Evolutionary conservation across 2,113 vertebrate species (phyloP).

Genomic region (Danionella cerebrum): DNA sequence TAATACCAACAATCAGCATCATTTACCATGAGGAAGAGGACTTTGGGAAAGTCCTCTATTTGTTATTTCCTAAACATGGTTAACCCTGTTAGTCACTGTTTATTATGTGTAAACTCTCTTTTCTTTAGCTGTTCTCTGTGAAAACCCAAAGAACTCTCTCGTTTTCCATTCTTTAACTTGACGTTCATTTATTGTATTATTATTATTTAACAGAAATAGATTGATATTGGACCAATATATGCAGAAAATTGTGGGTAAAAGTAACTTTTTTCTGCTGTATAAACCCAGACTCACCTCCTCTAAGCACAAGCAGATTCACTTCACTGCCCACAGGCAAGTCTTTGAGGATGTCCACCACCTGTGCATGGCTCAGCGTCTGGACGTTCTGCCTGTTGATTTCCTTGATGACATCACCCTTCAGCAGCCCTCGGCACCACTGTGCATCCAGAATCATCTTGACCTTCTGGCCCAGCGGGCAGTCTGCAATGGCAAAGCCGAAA

Average conservation of each 20-base stretch:
- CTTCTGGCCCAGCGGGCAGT: constrained; percentile 90
- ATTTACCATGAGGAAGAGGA: no score
- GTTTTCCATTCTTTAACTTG: no score
- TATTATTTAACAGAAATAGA: no score
- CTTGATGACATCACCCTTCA: constrained; percentile 94
- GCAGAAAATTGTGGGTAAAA: no score
- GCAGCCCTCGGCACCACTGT: constrained; percentile 92
- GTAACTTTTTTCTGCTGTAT: no score
- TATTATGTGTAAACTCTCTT: background rate
- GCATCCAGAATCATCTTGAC: constrained; percentile 98
- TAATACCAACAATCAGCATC: no score
- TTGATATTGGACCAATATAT: no score
- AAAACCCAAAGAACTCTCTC: no score
- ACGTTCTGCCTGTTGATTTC: constrained; percentile 94
- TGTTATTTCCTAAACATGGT: no score
- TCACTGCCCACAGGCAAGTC: constrained; percentile 89
- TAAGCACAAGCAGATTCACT: constrained; percentile 82
- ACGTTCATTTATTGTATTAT: no score
- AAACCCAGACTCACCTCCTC: constrained; percentile 76
- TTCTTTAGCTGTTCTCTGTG: background rate
- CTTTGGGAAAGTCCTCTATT: no score
- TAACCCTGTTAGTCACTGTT: no score
- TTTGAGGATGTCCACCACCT: constrained; percentile 97
- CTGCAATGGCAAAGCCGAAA: constrained; percentile 94
- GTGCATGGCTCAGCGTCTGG: constrained; percentile 85